Evolutionary conservation across 2,113 vertebrate species (phyloP).

Genomic region (Platichthys flesus): DNA sequence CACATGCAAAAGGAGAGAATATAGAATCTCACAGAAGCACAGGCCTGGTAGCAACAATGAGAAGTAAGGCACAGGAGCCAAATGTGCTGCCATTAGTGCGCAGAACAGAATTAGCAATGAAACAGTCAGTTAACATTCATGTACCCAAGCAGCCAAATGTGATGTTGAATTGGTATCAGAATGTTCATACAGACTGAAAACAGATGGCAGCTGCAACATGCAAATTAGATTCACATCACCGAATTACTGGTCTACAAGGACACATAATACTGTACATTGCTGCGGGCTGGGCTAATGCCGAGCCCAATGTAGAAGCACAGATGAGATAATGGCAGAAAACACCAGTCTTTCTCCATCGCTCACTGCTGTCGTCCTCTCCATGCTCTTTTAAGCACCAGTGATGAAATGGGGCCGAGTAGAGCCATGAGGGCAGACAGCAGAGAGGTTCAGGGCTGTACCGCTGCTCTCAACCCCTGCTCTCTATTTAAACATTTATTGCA

Average conservation of each 20-base stretch:
- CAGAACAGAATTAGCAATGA: conserved; percentile 44
- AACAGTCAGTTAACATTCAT: conserved; percentile 44
- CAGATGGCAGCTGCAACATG: conserved; percentile 57
- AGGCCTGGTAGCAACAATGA: background rate
- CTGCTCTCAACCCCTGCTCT: conserved; percentile 33
- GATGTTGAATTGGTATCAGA: conserved; percentile 34
- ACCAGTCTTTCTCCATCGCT: conserved; percentile 29
- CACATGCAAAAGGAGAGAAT: background rate
- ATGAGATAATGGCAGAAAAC: conserved; percentile 8
- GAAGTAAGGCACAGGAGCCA: conserved; percentile 24
- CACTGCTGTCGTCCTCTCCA: conserved; percentile 13
- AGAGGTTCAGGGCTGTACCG: conserved; percentile 26
- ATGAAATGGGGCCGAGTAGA: conserved; percentile 30
- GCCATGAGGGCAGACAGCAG: conserved; percentile 32
- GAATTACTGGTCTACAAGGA: conserved; percentile 38
- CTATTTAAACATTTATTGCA: conserved; percentile 47
- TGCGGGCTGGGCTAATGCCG: conserved; percentile 7
- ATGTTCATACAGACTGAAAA: conserved; percentile 36
- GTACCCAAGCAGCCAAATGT: conserved; percentile 38
- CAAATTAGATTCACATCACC: conserved; percentile 33
- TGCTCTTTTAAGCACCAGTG: conserved; percentile 40
- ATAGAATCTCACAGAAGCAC: background rate
- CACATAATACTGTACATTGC: conserved; percentile 19
- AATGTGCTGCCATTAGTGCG: conserved; percentile 34
- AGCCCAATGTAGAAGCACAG: conserved; percentile 12